These are phyloP conservation scores for Catocala nupta DNA, from an alignment of 2,888 invertebrate genomes.

Conservation along the genomic window DNA sequence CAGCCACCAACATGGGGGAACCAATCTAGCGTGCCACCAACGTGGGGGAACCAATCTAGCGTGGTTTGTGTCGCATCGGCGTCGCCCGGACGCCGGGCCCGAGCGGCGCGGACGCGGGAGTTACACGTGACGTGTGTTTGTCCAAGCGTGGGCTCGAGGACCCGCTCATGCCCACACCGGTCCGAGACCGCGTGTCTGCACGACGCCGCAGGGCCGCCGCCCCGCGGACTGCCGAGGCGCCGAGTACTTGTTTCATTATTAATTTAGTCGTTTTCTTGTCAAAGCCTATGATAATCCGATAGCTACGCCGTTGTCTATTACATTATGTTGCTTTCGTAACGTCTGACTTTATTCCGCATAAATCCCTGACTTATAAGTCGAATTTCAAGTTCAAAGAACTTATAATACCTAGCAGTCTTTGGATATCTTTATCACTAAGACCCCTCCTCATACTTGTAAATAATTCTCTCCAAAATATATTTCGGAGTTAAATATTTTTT, in stretches of 20 bases:
- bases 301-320: constrained; percentile 74
- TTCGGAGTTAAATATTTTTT: constrained; percentile 80
- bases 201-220: constrained; percentile 52
- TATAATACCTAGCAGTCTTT: constrained; percentile 86
- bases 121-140: constrained; percentile 38
- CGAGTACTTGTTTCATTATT: constrained; percentile 64
- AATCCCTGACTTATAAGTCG: constrained; percentile 80
- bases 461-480: constrained; percentile 86
- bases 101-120: constrained; percentile 35
- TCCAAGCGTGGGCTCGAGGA: constrained; percentile 57
- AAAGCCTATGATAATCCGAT: constrained; percentile 71
- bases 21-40: constrained; percentile 59
- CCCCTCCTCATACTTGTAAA: constrained; percentile 82
- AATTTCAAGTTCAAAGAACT: constrained; percentile 81
- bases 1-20: constrained; percentile 54
- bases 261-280: constrained; percentile 68
- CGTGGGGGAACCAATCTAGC: constrained; percentile 59
- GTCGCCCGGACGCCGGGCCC: constrained; percentile 34
- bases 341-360: constrained; percentile 79
- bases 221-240: constrained; percentile 60
- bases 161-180: constrained; percentile 56
- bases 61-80: constrained; percentile 51
- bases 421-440: constrained; percentile 86
- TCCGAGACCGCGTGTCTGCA: constrained; percentile 46
- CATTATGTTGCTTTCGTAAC: constrained; percentile 69